A percentile compares a stretch with the other conserved stretches of the same genome.
These are phyloP conservation scores for Tholera decimalis DNA, from an alignment of 2,888 invertebrate species.

Conservation along the genomic window DNA sequence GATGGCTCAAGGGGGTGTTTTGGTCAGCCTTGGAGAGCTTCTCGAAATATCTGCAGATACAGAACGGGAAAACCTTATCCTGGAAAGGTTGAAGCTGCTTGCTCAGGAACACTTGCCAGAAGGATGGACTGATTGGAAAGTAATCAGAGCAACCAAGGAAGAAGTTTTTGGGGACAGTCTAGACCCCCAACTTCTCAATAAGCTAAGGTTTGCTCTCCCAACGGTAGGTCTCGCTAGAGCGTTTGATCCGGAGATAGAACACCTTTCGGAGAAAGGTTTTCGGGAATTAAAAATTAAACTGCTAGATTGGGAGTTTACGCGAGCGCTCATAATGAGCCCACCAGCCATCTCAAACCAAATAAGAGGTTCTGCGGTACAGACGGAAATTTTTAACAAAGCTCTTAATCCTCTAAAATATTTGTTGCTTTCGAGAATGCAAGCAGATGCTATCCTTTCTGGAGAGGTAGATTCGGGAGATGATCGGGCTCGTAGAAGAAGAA, in stretches of 20 bases:
- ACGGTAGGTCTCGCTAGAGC: constrained; percentile 9
- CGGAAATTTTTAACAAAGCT: constrained; percentile 9
- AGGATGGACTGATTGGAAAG: too few relatives aligned
- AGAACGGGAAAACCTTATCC: too few relatives aligned
- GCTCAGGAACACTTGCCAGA: too few relatives aligned
- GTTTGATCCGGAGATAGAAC: constrained; percentile 1
- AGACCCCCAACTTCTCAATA: neutral
- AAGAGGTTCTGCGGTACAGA: neutral
- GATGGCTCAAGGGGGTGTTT: too few relatives aligned
- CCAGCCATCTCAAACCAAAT: neutral
- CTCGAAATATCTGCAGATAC: too few relatives aligned
- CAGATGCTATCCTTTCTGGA: neutral
- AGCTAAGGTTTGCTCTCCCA: constrained; percentile 3
- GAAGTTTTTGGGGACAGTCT: neutral
- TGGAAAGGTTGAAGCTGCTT: too few relatives aligned
- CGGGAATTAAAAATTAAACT: neutral
- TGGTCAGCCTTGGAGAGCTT: too few relatives aligned
- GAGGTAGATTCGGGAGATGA: too few relatives aligned
- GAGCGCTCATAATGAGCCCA: constrained; percentile 6
- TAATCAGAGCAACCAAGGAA: neutral
- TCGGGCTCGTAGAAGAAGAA: too few relatives aligned
- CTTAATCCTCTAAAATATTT: neutral
- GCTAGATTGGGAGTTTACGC: constrained; percentile 5
- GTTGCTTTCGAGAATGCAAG: neutral
- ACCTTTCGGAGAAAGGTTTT: constrained; percentile 9